phyloP scores from a whole-genome alignment of 2,113 vertebrate species.

The Hiodon alosoides region DNA sequence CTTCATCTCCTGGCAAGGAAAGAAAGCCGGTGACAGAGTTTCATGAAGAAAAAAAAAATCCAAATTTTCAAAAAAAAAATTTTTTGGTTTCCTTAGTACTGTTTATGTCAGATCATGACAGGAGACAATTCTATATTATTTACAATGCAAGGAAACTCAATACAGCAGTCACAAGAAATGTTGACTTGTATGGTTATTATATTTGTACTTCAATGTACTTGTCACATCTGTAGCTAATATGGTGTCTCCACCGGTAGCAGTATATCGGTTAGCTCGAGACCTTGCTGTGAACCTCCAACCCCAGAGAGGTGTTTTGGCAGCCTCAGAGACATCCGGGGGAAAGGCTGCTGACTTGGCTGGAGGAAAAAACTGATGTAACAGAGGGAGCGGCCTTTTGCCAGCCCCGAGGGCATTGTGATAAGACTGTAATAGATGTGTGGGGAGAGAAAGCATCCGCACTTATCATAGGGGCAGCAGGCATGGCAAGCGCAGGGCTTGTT shows the following conservation, averaged over 20 bases:
- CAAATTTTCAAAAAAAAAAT: background rate
- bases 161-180: too few relatives aligned
- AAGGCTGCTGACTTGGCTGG: background rate
- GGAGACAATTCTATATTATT: too few relatives aligned
- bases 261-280: too few relatives aligned
- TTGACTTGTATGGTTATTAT: too few relatives aligned
- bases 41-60: background rate
- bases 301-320: background rate
- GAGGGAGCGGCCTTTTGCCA: background rate
- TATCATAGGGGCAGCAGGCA: background rate
- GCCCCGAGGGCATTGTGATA: background rate
- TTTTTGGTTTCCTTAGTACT: too few relatives aligned
- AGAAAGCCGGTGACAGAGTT: background rate
- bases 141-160: too few relatives aligned
- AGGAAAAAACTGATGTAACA: background rate
- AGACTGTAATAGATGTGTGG: slow-evolving; percentile 7
- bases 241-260: background rate
- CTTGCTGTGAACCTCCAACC: background rate
- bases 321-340: background rate
- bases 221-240: background rate
- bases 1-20: background rate
- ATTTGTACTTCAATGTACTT: too few relatives aligned
- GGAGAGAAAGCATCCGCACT: background rate
- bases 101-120: too few relatives aligned
- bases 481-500: background rate